A percentile compares a stretch with the other conserved stretches of the same genome.
Conservation (phyloP, 2,888 invertebrate genomes). For the Dolomedes plantarius region DNA sequence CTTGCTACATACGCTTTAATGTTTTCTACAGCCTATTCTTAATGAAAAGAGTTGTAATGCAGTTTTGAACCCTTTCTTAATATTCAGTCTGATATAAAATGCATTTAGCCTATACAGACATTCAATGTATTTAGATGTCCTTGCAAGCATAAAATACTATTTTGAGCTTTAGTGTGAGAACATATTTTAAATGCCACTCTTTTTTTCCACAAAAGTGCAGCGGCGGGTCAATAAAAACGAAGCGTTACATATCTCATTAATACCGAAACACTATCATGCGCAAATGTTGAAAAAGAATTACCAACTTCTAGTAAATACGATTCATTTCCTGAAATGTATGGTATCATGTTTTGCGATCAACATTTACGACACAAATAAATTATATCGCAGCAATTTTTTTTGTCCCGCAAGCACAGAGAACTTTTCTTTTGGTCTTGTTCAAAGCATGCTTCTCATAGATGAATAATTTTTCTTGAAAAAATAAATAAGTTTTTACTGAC, state of each 20-base stretch:
- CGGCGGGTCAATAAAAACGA: not conserved
- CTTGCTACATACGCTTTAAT: too few relatives aligned
- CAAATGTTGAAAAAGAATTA: constrained; percentile 39
- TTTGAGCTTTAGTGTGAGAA: too few relatives aligned
- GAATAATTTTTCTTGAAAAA: not conserved
- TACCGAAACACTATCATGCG: constrained; percentile 37
- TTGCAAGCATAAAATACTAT: too few relatives aligned
- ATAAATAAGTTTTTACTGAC: not conserved
- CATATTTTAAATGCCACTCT: too few relatives aligned
- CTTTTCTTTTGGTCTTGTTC: not conserved
- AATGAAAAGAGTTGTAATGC: too few relatives aligned
- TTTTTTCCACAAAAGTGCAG: too few relatives aligned
- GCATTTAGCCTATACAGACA: too few relatives aligned
- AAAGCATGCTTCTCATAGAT: not conserved
- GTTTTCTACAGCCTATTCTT: too few relatives aligned
- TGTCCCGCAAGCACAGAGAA: not conserved
- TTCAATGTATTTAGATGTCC: too few relatives aligned
- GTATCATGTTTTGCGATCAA: constrained; percentile 41
- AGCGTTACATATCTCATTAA: constrained; percentile 50
- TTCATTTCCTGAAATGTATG: constrained; percentile 42
- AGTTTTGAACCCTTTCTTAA: too few relatives aligned
- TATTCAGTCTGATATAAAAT: too few relatives aligned
- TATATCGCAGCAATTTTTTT: not conserved
- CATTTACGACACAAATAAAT: constrained; percentile 38
- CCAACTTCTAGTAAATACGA: constrained; percentile 21